These are phyloP conservation scores for Gambelia wislizenii DNA, from an alignment of 2,797 vertebrate species.

Conservation along the genomic window DNA sequence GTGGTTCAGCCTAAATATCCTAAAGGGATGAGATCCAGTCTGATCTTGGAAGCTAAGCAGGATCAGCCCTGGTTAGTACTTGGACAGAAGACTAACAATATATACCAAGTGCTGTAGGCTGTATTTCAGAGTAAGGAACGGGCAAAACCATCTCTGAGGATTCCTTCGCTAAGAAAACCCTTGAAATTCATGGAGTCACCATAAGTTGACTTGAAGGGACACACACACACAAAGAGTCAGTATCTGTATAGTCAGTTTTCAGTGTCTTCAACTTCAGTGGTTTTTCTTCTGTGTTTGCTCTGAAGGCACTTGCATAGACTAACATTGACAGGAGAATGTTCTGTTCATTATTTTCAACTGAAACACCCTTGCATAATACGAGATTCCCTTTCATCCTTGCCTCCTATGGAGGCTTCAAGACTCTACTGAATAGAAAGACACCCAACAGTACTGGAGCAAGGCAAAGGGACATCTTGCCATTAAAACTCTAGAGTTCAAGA, in stretches of 20 bases:
- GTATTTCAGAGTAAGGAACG: no score
- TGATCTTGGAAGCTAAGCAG: no score
- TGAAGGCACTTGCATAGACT: not conserved
- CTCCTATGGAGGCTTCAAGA: not conserved
- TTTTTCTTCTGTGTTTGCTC: not conserved
- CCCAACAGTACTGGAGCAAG: not conserved
- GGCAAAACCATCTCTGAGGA: no score
- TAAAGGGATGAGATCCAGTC: no score
- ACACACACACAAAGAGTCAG: no score
- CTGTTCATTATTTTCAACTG: not conserved
- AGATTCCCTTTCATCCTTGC: not conserved
- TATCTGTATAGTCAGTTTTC: not conserved
- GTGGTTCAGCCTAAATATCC: no score
- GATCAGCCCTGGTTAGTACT: no score
- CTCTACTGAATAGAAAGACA: not conserved
- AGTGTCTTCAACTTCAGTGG: not conserved
- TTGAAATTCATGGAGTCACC: no score
- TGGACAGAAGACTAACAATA: no score
- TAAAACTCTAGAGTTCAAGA: not conserved
- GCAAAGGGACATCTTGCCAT: not conserved
- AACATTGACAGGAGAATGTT: not conserved
- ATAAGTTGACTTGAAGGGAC: no score
- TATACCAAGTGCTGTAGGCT: no score
- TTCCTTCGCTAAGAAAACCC: no score
- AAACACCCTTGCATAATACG: not conserved